Base-by-base conservation (phyloP, 2,113 vertebrate species). In the Narcine bancroftii region DNA sequence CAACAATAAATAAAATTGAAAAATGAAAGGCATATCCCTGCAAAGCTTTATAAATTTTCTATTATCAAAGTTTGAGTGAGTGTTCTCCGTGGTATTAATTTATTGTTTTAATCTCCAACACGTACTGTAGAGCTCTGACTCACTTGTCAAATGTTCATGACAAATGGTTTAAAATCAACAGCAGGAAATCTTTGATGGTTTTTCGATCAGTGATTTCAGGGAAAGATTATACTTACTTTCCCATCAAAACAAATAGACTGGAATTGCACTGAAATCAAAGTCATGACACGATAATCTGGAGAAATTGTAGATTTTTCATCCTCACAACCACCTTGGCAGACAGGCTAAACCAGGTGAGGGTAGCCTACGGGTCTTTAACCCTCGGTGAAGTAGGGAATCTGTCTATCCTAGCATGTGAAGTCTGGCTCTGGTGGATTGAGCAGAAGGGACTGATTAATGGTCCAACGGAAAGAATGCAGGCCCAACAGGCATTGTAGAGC, bases 1-100 rank as follows among this genome's bases (percentile, higher is more conserved):
- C 81, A 60, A 21, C 50, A 63, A n/a, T n/a, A 87, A 87, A 87
- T 87, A n/a, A 60, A 79, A 29, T 79, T n/a, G n/a, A 79, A 63
- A 85, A 60, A 87, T 87, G 53, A 36, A 87, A 63, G 53, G 29
- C n/a, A 5, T n/a, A 60, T 0, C 33, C 50, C 13, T 50, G 47
- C 15, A 50, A 83, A 56, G 7, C 47, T 60, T 60, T 60, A 21
- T 87, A 56, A 60, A 87, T 36, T 17, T 87, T 17, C 50, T 17
- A 85, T 60, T n/a, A 60, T 60, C 29, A 36, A 53, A 11, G 17
- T 60, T 60, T 63, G 53, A 36, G 53, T 60, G n/a, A 79, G 33
- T 87, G 33, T 60, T n/a, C 33, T 87, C 33, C 15, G 24, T 36
- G 0, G 2, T 60, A 60, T 87, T 83, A 56, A 56, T 83, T n/a